Conservation (phyloP, 2,888 invertebrate species). For the Girardia tigrina region DNA sequence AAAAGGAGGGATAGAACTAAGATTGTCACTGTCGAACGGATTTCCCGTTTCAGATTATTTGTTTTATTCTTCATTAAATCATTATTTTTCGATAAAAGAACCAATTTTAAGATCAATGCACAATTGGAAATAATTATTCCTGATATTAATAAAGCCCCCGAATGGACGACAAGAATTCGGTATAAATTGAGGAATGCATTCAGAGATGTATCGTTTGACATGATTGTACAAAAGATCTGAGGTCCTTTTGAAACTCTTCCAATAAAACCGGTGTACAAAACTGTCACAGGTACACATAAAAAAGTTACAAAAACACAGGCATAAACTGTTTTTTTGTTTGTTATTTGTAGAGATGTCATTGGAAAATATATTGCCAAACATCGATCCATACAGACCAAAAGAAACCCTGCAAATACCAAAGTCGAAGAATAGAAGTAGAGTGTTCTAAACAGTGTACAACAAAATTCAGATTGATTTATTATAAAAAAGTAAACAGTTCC, state of each 20-base stretch:
- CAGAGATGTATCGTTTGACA: neutral
- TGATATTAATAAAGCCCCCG: neutral
- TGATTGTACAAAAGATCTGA: neutral
- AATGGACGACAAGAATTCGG: neutral
- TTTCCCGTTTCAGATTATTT: neutral
- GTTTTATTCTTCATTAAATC: neutral
- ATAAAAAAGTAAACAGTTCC: constrained; percentile 30
- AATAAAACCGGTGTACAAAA: constrained; percentile 1
- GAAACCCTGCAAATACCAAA: neutral
- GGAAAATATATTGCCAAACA: constrained; percentile 33
- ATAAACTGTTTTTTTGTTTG: neutral
- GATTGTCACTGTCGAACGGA: neutral
- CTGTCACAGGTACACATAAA: neutral
- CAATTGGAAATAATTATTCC: neutral
- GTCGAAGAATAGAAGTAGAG: constrained; percentile 26
- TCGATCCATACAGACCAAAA: constrained; percentile 28
- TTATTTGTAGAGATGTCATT: neutral
- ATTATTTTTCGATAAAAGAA: neutral
- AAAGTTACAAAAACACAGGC: neutral
- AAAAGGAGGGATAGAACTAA: neutral
- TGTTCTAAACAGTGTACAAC: constrained; percentile 24
- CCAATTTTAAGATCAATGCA: neutral
- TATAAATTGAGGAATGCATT: neutral
- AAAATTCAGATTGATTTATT: constrained; percentile 25
- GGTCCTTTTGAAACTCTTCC: neutral